These are phyloP conservation scores for Apamea epomidion DNA, from an alignment of 2,888 invertebrate genomes.

Conservation along the genomic window DNA sequence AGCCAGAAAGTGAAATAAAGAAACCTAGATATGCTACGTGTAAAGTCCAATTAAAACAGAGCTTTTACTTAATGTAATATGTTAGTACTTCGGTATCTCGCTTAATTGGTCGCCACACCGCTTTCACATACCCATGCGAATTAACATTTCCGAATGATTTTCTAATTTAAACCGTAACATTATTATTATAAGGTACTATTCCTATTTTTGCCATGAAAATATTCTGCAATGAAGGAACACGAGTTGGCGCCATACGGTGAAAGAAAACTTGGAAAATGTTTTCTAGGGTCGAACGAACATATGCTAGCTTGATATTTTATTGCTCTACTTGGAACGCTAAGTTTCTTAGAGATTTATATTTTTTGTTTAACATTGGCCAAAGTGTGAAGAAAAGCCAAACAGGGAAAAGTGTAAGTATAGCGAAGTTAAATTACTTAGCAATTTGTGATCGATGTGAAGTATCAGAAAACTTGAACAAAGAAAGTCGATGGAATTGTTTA, in stretches of 20 bases:
- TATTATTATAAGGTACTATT: slow-evolving; percentile 29
- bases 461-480: slow-evolving; percentile 44
- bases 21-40: slow-evolving; percentile 40
- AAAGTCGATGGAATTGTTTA: slow-evolving; percentile 28
- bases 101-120: slow-evolving; percentile 49
- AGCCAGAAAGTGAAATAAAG: slow-evolving; percentile 59
- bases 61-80: slow-evolving; percentile 34
- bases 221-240: slow-evolving; percentile 43
- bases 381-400: slow-evolving; percentile 36
- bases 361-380: slow-evolving; percentile 42
- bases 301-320: slow-evolving; percentile 66
- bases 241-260: slow-evolving; percentile 55
- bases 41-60: slow-evolving; percentile 48
- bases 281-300: slow-evolving; percentile 53
- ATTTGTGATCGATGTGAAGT: slow-evolving; percentile 51
- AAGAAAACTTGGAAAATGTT: slow-evolving; percentile 65
- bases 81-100: slow-evolving; percentile 41
- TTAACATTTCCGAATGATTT: slow-evolving; percentile 27
- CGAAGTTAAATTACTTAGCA: slow-evolving; percentile 54
- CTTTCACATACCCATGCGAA: slow-evolving; percentile 53
- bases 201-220: slow-evolving; percentile 10
- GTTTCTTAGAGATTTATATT: slow-evolving; percentile 40
- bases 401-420: slow-evolving; percentile 15
- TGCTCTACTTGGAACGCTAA: slow-evolving; percentile 39
- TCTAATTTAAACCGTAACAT: slow-evolving; percentile 49